Percentiles rank a stretch among this genome's conserved stretches.
Evolutionary conservation across 2,888 invertebrate genomes (phyloP).

Genomic region (Synanthedon vespiformis): DNA sequence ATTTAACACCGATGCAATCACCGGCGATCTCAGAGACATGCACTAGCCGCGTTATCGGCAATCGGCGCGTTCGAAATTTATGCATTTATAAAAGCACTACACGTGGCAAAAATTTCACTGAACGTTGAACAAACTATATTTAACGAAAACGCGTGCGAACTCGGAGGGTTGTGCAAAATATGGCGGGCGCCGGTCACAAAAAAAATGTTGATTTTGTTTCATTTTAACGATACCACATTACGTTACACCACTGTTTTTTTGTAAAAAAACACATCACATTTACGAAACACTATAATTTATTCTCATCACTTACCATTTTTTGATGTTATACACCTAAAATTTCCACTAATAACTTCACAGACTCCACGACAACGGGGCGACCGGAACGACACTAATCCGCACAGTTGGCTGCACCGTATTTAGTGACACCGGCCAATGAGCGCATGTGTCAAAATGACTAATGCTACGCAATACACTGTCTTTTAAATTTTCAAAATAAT

Average conservation of each 20-base stretch:
- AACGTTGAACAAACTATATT: slow-evolving; percentile 46
- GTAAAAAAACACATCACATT: slow-evolving; percentile 37
- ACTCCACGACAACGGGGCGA: slow-evolving; percentile 63
- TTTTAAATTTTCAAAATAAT: slow-evolving; percentile 12
- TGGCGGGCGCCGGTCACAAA: slow-evolving; percentile 65
- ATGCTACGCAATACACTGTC: slow-evolving; percentile 33
- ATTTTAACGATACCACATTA: slow-evolving; percentile 30
- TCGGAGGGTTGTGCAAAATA: slow-evolving; percentile 63
- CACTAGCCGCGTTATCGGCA: slow-evolving; percentile 14
- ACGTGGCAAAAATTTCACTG: slow-evolving; percentile 67
- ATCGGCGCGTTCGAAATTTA: slow-evolving; percentile 4
- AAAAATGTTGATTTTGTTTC: slow-evolving; percentile 27
- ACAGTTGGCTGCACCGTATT: slow-evolving; percentile 57
- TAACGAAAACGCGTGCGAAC: slow-evolving; percentile 65
- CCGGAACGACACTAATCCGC: slow-evolving; percentile 65
- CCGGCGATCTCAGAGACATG: slow-evolving; percentile 15
- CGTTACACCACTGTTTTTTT: slow-evolving; percentile 22
- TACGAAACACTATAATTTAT: slow-evolving; percentile 46
- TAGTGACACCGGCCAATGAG: slow-evolving; percentile 47
- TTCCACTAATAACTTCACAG: slow-evolving; percentile 65
- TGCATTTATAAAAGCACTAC: slow-evolving; percentile 39
- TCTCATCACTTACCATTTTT: slow-evolving; percentile 67
- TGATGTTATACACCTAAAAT: slow-evolving; percentile 68
- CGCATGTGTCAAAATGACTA: slow-evolving; percentile 63
- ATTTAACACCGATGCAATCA: slow-evolving; percentile 52